Conservation (phyloP, 2,888 invertebrate genomes). For the Drymonia ruficornis region DNA sequence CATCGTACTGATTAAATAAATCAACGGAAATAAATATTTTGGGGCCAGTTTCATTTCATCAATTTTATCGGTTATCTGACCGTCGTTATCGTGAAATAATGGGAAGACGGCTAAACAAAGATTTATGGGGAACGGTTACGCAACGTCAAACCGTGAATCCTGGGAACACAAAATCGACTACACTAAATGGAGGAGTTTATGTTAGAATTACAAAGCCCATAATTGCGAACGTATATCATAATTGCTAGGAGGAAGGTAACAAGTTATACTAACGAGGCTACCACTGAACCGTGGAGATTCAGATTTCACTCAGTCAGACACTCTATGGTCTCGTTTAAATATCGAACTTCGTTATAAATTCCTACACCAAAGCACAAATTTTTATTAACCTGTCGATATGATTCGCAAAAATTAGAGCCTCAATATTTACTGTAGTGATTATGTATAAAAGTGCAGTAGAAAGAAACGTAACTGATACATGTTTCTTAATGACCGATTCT, state of each 20-base stretch:
- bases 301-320: slow-evolving; percentile 15
- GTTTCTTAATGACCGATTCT: no score
- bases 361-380: background rate
- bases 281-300: slow-evolving; percentile 12
- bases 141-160: slow-evolving; percentile 8
- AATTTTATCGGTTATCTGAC: slow-evolving; percentile 22
- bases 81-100: slow-evolving; percentile 23
- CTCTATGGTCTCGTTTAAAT: slow-evolving; percentile 10
- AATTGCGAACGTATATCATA: background rate
- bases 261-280: slow-evolving; percentile 11
- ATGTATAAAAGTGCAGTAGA: no score
- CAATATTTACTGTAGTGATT: no score
- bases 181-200: background rate
- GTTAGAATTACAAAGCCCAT: background rate
- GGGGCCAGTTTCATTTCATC: background rate
- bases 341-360: slow-evolving; percentile 3
- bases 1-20: slow-evolving; percentile 18
- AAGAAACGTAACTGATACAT: no score
- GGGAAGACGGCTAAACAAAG: slow-evolving; percentile 14
- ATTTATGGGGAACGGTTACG: slow-evolving; percentile 23
- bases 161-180: background rate
- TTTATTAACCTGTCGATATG: background rate
- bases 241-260: background rate
- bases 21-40: slow-evolving; percentile 4
- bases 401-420: no score